A percentile compares a stretch with the other conserved stretches of the same genome.
Conservation (phyloP, 2,888 invertebrate species). For the Cephus runcator region DNA sequence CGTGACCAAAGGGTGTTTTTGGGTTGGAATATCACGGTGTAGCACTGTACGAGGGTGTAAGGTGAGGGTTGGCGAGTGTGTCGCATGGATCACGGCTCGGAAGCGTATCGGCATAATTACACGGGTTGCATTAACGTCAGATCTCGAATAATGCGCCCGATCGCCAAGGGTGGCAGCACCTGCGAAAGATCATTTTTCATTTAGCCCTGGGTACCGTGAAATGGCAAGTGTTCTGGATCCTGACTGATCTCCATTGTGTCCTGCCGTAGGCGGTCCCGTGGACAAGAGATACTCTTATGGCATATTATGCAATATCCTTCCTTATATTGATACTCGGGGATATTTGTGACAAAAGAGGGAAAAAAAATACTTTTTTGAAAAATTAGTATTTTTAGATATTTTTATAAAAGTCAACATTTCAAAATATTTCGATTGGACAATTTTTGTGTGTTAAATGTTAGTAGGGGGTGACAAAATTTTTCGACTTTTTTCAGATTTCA, state of each 20-base stretch:
- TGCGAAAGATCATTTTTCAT: slow-evolving; percentile 45
- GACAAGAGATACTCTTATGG: not conserved
- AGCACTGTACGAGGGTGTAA: not conserved
- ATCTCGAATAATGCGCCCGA: slow-evolving; percentile 42
- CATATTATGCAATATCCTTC: not conserved
- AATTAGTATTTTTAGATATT: not conserved
- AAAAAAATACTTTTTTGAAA: too few species aligned
- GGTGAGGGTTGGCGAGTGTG: not conserved
- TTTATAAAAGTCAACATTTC: too few species aligned
- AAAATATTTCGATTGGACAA: not conserved
- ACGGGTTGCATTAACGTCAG: slow-evolving; percentile 52
- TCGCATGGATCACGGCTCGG: not conserved
- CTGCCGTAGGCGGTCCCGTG: not conserved
- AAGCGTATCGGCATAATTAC: slow-evolving; percentile 54
- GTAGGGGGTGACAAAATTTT: not conserved
- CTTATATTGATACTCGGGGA: not conserved
- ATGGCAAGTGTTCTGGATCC: slow-evolving; percentile 1
- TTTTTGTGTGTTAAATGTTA: not conserved
- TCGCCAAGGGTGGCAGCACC: slow-evolving; percentile 32
- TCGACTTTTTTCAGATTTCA: not conserved
- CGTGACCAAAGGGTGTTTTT: slow-evolving; percentile 41
- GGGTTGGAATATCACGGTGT: not conserved
- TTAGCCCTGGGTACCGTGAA: slow-evolving; percentile 1
- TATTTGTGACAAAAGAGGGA: not conserved
- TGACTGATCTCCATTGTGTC: not conserved